A percentile compares a stretch with the other conserved stretches of the same genome.
phyloP scores from a whole-genome alignment of 2,113 vertebrate species.

The cattle (Bos taurus) region DNA sequence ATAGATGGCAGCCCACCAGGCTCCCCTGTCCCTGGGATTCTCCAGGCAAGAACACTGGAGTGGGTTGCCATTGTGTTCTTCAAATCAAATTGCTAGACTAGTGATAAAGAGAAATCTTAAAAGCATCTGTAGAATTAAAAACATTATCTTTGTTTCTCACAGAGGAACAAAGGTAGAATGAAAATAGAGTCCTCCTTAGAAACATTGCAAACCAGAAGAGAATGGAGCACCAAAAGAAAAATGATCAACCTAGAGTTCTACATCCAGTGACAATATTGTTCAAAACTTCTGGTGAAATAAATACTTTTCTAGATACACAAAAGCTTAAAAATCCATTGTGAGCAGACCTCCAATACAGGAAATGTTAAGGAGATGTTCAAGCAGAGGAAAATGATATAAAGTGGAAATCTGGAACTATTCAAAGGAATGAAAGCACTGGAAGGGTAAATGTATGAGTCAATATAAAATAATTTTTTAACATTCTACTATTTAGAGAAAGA shows the following conservation, averaged over 20 bases:
- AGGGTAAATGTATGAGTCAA: neutral
- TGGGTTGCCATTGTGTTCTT: too few species aligned
- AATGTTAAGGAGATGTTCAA: neutral
- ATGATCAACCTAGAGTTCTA: neutral
- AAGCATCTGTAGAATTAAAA: neutral
- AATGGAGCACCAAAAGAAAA: neutral
- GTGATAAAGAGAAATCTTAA: neutral
- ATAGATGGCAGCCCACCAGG: too few species aligned
- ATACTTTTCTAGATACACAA: neutral
- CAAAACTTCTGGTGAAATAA: neutral
- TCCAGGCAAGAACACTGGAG: too few species aligned
- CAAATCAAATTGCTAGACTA: neutral
- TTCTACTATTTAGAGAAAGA: neutral
- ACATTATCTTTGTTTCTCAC: neutral
- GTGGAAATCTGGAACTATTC: neutral
- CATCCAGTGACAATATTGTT: neutral
- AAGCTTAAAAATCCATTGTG: neutral
- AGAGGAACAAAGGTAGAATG: neutral
- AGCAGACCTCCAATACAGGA: neutral
- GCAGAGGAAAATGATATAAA: neutral
- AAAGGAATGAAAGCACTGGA: neutral
- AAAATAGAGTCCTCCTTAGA: neutral
- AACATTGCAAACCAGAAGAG: neutral
- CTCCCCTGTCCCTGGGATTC: too few species aligned
- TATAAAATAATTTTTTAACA: neutral